Evolutionary conservation across 2,113 vertebrate species (phyloP).

Genomic region (Leptobrachium leishanense): DNA sequence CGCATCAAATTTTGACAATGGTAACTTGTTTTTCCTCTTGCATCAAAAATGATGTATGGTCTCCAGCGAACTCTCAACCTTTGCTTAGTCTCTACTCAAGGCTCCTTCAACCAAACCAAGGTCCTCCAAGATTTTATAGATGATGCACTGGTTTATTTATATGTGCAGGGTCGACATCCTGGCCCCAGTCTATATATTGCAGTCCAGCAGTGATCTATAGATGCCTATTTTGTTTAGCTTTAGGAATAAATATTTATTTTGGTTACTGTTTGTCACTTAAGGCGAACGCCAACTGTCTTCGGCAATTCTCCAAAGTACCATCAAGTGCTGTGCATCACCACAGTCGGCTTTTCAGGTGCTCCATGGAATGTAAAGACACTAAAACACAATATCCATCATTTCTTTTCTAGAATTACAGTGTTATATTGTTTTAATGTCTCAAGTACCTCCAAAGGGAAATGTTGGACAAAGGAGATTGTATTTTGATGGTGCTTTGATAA

Average conservation of each 20-base stretch:
- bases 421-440: no score
- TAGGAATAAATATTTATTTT: background rate
- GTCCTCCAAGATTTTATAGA: background rate
- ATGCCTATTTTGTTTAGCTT: background rate
- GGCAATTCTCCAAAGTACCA: no score
- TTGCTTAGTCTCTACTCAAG: background rate
- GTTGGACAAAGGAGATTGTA: no score
- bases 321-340: no score
- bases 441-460: no score
- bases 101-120: background rate
- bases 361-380: no score
- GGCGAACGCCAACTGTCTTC: no score
- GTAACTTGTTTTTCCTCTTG: background rate
- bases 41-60: background rate
- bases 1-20: background rate
- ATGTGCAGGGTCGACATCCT: background rate
- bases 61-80: background rate
- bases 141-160: background rate
- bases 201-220: background rate
- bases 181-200: background rate
- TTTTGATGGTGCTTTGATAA: no score
- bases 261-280: no score
- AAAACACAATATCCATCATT: no score
- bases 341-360: no score
- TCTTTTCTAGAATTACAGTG: no score